Base-by-base conservation (phyloP, 2,113 vertebrate genomes). In the Mormyrus iriodes region DNA sequence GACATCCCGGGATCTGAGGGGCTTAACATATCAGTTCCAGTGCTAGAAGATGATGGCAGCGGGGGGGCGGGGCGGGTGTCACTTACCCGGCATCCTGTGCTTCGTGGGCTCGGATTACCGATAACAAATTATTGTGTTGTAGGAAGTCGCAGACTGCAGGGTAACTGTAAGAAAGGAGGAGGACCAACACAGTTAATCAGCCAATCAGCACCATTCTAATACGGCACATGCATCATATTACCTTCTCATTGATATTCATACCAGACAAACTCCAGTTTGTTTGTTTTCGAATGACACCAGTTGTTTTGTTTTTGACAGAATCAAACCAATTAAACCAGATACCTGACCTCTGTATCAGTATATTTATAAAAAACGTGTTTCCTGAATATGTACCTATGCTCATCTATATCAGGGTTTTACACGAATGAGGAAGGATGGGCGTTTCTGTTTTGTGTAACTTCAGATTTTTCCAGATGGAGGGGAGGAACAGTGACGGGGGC, bases 61-160 rank as follows among this genome's bases (percentile, higher is more conserved):
- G 13, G 35, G 19, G 39, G 39, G 10, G 51, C n/a, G 84, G 82
- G 31, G 17, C 10, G 46, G 44, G 73, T 73, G 49, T 65, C 17
- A 95, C 98, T 97, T 94, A 99, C 98, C 98, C 98, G 92, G 98
- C 98, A 73, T 99, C 98, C 92, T 99, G 98, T 93, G 98, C 98
- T 97, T 99, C 98, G 84, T 99, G 98, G 93, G 98, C 98, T 95
- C 98, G 97, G 90, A 99, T 99, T 95, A 99, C 95, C 90, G 98
- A 99, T 96, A 99, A 97, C 97, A 99, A 97, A 95, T 99, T 99
- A 97, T 99, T 99, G 96, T 99, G 97, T 96, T 99, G 98, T 95
- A 99, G 96, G 95, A 99, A 99, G 95, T 99, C 98, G 95, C 98
- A 99, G 91, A 99, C 98, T 92, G 98, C 98, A 69, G 98, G 98